Conservation (phyloP, 2,113 vertebrate species). For the Orycteropus afer region DNA sequence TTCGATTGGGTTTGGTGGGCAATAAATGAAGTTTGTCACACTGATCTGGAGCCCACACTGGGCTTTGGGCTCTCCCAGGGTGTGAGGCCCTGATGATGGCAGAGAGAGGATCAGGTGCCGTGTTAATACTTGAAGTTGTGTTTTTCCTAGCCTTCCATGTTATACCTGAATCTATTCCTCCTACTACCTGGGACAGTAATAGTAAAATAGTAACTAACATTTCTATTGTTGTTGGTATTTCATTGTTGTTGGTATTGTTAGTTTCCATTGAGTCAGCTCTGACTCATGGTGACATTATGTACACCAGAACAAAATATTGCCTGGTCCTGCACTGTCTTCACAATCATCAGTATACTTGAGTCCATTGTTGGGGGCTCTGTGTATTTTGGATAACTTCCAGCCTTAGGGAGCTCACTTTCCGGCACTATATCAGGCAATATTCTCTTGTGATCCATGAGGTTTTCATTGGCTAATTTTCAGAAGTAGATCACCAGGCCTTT, state of each 20-base stretch:
- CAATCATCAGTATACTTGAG: no score
- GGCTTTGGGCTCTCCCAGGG: fast-evolving
- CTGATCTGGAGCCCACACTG: fast-evolving
- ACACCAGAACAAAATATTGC: background rate
- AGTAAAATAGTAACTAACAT: background rate
- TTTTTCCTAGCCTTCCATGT: background rate
- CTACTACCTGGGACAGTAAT: background rate
- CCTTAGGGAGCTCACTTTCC: background rate
- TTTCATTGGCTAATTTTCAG: background rate
- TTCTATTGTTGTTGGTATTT: background rate
- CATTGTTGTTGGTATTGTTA: background rate
- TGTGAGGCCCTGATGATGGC: background rate
- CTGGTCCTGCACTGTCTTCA: background rate
- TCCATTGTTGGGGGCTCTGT: background rate
- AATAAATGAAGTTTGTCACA: background rate
- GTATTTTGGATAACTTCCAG: background rate
- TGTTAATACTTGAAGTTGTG: background rate
- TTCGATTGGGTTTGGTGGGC: background rate
- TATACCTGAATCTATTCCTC: background rate
- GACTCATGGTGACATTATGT: background rate
- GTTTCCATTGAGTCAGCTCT: background rate
- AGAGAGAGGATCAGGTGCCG: fast-evolving
- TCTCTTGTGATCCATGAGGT: background rate
- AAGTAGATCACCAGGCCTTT: background rate
- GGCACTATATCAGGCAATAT: background rate